Base-by-base conservation (phyloP, 2,113 vertebrate species). In the Gopherus flavomarginatus region DNA sequence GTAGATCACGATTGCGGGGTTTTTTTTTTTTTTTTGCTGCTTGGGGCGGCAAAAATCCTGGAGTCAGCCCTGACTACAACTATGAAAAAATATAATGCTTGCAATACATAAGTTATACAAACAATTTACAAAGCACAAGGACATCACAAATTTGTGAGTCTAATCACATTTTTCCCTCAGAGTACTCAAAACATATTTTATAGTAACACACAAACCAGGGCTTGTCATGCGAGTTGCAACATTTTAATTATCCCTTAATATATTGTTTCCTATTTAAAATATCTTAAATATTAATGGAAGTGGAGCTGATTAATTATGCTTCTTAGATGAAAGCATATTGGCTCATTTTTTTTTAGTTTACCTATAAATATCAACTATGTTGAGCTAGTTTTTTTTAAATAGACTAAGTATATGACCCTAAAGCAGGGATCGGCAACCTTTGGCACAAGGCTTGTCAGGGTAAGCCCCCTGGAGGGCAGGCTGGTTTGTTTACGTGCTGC, bases 261-360 rank as follows among this genome's bases (percentile, higher is more conserved):
- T 95, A 94, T 16, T 93, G 24, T 89, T 94, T 90, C 93, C 14
- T 86, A 19, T 96, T 95, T 90, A 69, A 84, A 95, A 90, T 80
- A 11, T 93, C 59, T 75, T 95, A 95, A 97, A 97, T 96, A 96
- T 88, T 49, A 75, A 92, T 94, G 72, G 27, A 75, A 96, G 13
- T 89, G n/a, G 86, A 92, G 31, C 81, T 93, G 44, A 87, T n/a
- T 96, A 96, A 96, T 95, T 95, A 86, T 81, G 19, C 9, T 94
- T 79, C 86, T 97, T 93, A 87, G 42, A 95, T 93, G 93, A 97
- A 95, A 94, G 47, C 10, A 96, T 57, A 84, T 57, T 90, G 85
- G 42, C 12, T 92, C 49, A 75, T 87, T 89, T 93, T 89, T 93
- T 95, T 96, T 94, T 52, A 31, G 24, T 38, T 95, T 87, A 86